These are phyloP conservation scores for Sebastes kiyomatsui DNA, from an alignment of 2,797 vertebrate species.

Conservation along the genomic window DNA sequence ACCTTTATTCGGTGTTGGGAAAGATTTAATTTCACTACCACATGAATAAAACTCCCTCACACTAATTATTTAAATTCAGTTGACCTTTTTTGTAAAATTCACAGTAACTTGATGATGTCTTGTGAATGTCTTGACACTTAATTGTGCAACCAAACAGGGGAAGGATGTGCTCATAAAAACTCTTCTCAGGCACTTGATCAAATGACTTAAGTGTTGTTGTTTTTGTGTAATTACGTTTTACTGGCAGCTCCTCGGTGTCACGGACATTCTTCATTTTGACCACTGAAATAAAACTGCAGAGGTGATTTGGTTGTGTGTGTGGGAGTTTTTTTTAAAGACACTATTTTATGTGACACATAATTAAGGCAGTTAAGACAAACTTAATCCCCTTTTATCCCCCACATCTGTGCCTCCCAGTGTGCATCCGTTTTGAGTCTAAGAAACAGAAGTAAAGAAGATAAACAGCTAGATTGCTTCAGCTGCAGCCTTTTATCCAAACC, in stretches of 20 bases:
- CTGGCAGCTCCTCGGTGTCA: background rate
- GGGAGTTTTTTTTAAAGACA: slow-evolving; percentile 10
- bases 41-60: background rate
- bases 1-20: background rate
- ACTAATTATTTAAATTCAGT: background rate
- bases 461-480: background rate
- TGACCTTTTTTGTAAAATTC: background rate
- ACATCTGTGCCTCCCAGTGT: slow-evolving; percentile 15
- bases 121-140: background rate
- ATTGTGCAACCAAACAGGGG: background rate
- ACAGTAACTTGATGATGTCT: background rate
- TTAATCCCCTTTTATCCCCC: slow-evolving; percentile 7
- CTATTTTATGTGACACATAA: slow-evolving; percentile 29
- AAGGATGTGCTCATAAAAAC: slow-evolving; percentile 1
- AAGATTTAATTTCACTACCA: background rate
- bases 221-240: slow-evolving; percentile 9
- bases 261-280: slow-evolving; percentile 27
- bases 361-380: slow-evolving; percentile 21
- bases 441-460: background rate
- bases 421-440: background rate
- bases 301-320: slow-evolving; percentile 17
- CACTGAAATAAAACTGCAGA: slow-evolving; percentile 19
- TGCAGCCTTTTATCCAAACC: background rate
- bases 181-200: background rate
- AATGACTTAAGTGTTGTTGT: slow-evolving; percentile 1